Base-by-base conservation (phyloP, 2,888 invertebrate genomes). In the Congeria kusceri region DNA sequence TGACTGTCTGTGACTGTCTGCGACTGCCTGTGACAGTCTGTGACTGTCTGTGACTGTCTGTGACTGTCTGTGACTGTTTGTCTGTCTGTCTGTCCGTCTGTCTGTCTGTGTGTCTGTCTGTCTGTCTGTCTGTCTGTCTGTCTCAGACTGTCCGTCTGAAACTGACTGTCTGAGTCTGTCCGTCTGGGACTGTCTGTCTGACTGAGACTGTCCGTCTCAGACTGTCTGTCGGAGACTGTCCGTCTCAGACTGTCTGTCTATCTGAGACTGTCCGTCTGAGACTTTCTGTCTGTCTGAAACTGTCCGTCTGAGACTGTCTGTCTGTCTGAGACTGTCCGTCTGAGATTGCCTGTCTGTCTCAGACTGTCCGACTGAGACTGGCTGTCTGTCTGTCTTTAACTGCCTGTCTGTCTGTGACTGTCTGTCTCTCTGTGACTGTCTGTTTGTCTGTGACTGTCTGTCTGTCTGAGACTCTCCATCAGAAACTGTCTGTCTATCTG, bases 51-150 rank as follows among this genome's bases (percentile, higher is more conserved):
- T 72, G 46, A 23, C 57, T 73, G 70, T 72, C 72, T 74, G 74
- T 74, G n/a, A n/a, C n/a, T n/a, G n/a, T n/a, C 72, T 73, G 73
- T 73, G 53, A 71, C 68, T 73, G 32, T 73, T 53, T 73, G 32
- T 57, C 68, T 70, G 57, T n/a, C n/a, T n/a, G n/a, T n/a, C n/a
- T n/a, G n/a, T n/a, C n/a, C n/a, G n/a, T n/a, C n/a, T n/a, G n/a
- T n/a, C n/a, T n/a, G n/a, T n/a, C n/a, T n/a, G n/a, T n/a, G n/a
- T n/a, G n/a, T n/a, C n/a, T n/a, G n/a, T n/a, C n/a, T n/a, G n/a
- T n/a, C n/a, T n/a, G n/a, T n/a, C n/a, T 73, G 73, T 73, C 68
- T 70, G 56, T 57, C 56, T 73, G 27, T 73, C 57, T 74, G 32
- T 74, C 56, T 74, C 67, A 73, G 62, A 59, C 62, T 74, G 56